A percentile compares a stretch with the other conserved stretches of the same genome.
Conservation (phyloP, 2,888 invertebrate species). For the Nymphalis polychloros region DNA sequence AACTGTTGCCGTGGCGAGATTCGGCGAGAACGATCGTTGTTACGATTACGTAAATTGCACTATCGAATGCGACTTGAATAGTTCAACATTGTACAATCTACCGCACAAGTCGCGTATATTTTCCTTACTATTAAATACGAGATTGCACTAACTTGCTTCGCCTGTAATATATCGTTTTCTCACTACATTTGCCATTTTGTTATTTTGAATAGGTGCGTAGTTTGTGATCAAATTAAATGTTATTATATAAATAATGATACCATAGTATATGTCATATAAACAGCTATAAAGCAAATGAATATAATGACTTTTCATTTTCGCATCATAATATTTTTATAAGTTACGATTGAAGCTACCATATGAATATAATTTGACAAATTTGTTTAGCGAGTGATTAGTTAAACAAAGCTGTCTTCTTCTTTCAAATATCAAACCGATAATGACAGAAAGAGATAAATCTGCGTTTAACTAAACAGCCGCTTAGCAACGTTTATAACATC, state of each 20-base stretch:
- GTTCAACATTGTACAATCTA: slow-evolving; percentile 31
- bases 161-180: not conserved
- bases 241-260: not conserved
- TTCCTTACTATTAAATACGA: not conserved
- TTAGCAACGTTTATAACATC: too few species aligned
- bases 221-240: slow-evolving; percentile 9
- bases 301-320: too few species aligned
- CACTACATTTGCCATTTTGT: slow-evolving; percentile 17
- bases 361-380: too few species aligned
- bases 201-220: slow-evolving; percentile 7
- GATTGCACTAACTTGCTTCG: slow-evolving; percentile 3
- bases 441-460: too few species aligned
- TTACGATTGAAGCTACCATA: too few species aligned
- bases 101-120: slow-evolving; percentile 12
- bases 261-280: not conserved
- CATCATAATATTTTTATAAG: too few species aligned
- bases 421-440: too few species aligned
- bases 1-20: slow-evolving; percentile 62
- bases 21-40: slow-evolving; percentile 43
- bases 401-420: too few species aligned
- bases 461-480: too few species aligned
- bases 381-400: too few species aligned
- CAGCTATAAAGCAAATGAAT: not conserved
- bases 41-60: slow-evolving; percentile 44
- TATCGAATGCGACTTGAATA: slow-evolving; percentile 39